Conservation (phyloP, 2,113 vertebrate species). For the Tonatia bakeri region DNA sequence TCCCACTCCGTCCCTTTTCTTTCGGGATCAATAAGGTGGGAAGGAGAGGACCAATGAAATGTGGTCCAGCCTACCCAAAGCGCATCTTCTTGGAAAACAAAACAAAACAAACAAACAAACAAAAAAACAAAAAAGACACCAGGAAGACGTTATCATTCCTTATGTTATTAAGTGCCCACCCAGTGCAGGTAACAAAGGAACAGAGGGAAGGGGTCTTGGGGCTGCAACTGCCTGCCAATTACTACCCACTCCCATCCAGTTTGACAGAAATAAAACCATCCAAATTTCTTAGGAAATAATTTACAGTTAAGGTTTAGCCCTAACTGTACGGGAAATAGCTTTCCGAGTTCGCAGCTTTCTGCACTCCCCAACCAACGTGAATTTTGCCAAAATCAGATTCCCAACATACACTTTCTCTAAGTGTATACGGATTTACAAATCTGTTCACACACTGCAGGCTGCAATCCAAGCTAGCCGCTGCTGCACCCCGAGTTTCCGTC, state of each 20-base stretch:
- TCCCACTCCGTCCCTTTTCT: not conserved
- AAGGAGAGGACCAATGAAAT: not conserved
- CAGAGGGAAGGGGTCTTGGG: not conserved
- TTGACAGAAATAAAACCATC: not conserved
- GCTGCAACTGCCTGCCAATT: not conserved
- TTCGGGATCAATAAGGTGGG: not conserved
- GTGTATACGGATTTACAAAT: not conserved
- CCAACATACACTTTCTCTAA: not conserved
- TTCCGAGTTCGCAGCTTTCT: not conserved
- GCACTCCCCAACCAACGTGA: not conserved
- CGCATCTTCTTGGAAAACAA: not conserved
- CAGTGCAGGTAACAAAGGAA: not conserved
- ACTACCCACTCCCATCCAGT: too few relatives aligned
- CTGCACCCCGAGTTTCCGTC: not conserved
- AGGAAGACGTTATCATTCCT: not conserved
- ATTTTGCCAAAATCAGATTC: constrained; percentile 8
- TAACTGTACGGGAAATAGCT: not conserved
- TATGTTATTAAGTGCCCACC: not conserved
- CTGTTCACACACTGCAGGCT: not conserved
- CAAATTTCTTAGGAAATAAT: not conserved
- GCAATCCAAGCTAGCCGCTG: not conserved
- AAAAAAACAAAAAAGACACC: not conserved
- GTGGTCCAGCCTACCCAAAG: not conserved
- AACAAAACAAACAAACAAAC: too few relatives aligned
- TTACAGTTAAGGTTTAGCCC: not conserved